phyloP scores from a whole-genome alignment of 2,113 vertebrate species.

The Aegithalos caudatus region DNA sequence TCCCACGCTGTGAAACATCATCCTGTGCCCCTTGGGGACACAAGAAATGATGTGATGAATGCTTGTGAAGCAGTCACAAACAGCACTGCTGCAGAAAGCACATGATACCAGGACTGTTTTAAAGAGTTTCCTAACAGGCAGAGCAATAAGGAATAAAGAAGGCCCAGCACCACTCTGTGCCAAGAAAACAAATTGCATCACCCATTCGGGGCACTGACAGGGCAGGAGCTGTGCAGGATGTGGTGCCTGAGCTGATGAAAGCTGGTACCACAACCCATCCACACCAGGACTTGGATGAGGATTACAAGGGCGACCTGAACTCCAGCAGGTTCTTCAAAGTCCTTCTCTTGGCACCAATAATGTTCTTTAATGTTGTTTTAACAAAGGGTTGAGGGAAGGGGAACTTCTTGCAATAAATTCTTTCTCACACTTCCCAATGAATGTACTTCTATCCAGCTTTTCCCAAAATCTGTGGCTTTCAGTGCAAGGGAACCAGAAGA shows the following conservation, averaged over 20 bases:
- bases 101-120: not conserved
- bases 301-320: not conserved
- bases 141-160: not conserved
- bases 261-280: fast-evolving
- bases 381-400: not conserved
- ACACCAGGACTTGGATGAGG: not conserved
- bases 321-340: not conserved
- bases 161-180: not conserved
- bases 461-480: not conserved
- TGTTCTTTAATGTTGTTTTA: not conserved
- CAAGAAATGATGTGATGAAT: not conserved
- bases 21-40: not conserved
- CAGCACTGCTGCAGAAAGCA: not conserved
- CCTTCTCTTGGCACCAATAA: not conserved
- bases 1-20: not conserved
- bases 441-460: not conserved
- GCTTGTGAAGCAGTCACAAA: not conserved
- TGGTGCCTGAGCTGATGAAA: not conserved
- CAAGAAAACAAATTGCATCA: not conserved
- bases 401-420: not conserved
- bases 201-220: fast-evolving
- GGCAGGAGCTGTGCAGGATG: not conserved
- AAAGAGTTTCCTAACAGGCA: not conserved
- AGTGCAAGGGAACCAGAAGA: not conserved
- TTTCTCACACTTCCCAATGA: not conserved